Base-by-base conservation (phyloP, 1,140 invertebrate species). In the Drosophila neocordata region DNA sequence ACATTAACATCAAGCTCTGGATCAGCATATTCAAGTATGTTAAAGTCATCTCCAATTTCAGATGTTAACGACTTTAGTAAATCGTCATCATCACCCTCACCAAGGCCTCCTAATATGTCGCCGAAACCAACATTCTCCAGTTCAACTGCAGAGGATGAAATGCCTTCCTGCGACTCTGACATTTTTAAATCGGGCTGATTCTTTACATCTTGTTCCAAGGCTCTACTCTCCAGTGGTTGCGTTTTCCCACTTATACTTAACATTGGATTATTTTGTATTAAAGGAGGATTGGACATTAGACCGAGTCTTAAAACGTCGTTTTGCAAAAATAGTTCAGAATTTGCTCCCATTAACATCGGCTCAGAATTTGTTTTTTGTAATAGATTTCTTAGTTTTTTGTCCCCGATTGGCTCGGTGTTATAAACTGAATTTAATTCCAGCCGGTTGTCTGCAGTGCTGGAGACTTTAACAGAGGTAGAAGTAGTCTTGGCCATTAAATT, bases 11-110 rank as follows among this genome's bases (percentile, higher is more conserved):
- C 96, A n/a, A 98, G 92, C 92, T 98, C 97, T 1, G 97, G 96
- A 94, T 99, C 97, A 0, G 97, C 97, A 93, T 98, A 99, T 92
- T 98, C 97, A 38, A 99, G 91, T 81, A 99, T 98, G 91, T 99
- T 98, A 92, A 99, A 99, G 92, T 98, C 97, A 87, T 97, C 95
- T 12, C 97, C 97, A 93, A 98, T 96, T 93, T 97, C 96, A 34
- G 95, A 97, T 93, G 93, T 92, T 73, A 93, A 85, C 48, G 93
- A 94, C 74, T 93, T 94, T 92, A 96, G 94, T 12, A 98, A 92
- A 67, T 97, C 93, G 88, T 98, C 97, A 89, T 98, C 97, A 89
- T 98, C 97, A 73, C 97, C 96, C 27, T 96, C 95, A 4, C 95
- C 96, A 27, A 97, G 92, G 59, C 97, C 96, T 37, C 94, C 95